phyloP scores from a whole-genome alignment of 2,888 invertebrate genomes.

The Hyalella azteca region DNA sequence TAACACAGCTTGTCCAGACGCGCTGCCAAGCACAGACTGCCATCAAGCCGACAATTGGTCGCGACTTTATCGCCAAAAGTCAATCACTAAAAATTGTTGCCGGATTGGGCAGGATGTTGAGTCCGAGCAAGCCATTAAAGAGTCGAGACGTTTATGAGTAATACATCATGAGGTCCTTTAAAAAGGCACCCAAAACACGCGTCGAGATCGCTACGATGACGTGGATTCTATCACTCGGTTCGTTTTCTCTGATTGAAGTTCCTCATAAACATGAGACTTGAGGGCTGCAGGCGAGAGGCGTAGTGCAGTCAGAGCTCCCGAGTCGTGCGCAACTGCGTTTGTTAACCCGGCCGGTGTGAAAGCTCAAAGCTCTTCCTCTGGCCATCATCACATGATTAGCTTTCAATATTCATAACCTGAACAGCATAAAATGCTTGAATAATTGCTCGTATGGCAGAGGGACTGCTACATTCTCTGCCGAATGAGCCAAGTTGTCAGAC shows the following conservation, averaged over 20 bases:
- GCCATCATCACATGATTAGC: conserved; percentile 34
- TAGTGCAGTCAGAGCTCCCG: background rate
- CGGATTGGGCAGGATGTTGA: conserved; percentile 9
- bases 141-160: conserved; percentile 12
- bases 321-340: conserved; percentile 19
- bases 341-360: background rate
- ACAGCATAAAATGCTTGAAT: conserved; percentile 21
- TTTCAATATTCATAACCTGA: conserved; percentile 30
- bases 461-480: conserved; percentile 1
- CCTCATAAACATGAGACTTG: conserved; percentile 21
- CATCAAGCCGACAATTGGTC: conserved; percentile 3
- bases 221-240: conserved; percentile 28
- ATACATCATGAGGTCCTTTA: conserved; percentile 23
- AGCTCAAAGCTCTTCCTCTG: background rate
- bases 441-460: conserved; percentile 15
- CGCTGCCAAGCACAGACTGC: background rate
- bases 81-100: conserved; percentile 14
- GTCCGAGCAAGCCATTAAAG: conserved; percentile 1
- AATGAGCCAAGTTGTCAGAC: background rate
- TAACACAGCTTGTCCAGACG: conserved; percentile 5
- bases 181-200: background rate
- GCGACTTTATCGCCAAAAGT: conserved; percentile 32
- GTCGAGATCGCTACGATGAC: conserved; percentile 13
- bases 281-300: background rate
- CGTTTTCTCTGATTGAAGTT: conserved; percentile 33